Evolutionary conservation across 2,888 invertebrate species (phyloP), one percentile per base, ranked within the genome.

Genomic region (Drosophila prolongata): DNA sequence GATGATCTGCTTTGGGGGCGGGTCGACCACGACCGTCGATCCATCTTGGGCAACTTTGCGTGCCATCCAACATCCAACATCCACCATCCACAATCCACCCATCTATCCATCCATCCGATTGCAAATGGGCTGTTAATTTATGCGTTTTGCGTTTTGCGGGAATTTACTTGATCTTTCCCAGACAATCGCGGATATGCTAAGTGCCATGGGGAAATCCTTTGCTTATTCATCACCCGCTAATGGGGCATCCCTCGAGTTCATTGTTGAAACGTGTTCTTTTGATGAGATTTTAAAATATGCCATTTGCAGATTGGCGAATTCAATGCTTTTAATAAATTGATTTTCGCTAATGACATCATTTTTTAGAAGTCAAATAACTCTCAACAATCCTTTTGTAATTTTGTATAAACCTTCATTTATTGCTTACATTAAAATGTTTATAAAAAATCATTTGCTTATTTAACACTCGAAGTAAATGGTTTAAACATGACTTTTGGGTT

Each of bases 21-120:
- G 72, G 65, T 70, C 72, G 66, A 61, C 59, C 73, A 78, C 78
- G 78, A 71, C 53, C 64, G n/a, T n/a, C n/a, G 37, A 54, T 54
- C 49, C 53, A 65, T 60, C 78, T 82, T 83, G 72, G 76, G 85
- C 75, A 86, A 86, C 85, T 80, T 87, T 79, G 87, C 85, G 87
- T 86, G 83, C 75, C 78, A 57, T 73, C 56, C 34, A 43, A 53
- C 78, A 57, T 73, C 56, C 34, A 43, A 53, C 60, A 71, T 42
- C 50, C 24, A 30, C 6, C 30, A 30, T 30, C 30, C 30, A 30
- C 30, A 30, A 30, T 30, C 30, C 30, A 30, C 30, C 8, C 30
- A 30, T 30, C 30, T 24, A 24, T 24, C 24, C 24, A 24, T 24
- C 24, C 24, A 24, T 66, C 42, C 55, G 54, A 55, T 65, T 82